Evolutionary conservation across 2,113 vertebrate species (phyloP).

Genomic region (Ginglymostoma cirratum): DNA sequence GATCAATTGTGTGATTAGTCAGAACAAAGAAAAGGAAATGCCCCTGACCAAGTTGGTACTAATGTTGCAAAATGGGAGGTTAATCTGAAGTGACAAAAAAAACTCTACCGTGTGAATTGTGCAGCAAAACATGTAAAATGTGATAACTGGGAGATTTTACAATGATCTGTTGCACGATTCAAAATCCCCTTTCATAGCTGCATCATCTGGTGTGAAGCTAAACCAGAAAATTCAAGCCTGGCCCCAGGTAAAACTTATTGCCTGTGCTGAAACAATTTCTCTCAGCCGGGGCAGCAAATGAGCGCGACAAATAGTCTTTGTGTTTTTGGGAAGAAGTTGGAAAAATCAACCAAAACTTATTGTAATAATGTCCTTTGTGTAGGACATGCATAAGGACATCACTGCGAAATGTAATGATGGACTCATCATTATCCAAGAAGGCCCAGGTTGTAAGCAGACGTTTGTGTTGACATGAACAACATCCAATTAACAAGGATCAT

Average conservation of each 20-base stretch:
- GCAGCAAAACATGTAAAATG: background rate
- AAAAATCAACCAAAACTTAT: background rate
- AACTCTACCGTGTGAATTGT: background rate
- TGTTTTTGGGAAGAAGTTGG: background rate
- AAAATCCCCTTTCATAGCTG: background rate
- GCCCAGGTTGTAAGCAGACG: background rate
- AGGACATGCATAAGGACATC: background rate
- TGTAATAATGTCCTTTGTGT: background rate
- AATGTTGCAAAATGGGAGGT: background rate
- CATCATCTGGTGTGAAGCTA: background rate
- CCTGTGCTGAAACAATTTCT: background rate
- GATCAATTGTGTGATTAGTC: slow-evolving; percentile 13
- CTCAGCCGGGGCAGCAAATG: background rate
- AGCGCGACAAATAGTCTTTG: background rate
- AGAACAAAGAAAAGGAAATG: background rate
- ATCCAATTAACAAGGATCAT: background rate
- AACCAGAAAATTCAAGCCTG: background rate
- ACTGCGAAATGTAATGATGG: background rate
- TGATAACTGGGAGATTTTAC: background rate
- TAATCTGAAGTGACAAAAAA: slow-evolving; percentile 7
- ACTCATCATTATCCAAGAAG: background rate
- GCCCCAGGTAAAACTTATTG: background rate
- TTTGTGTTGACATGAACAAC: background rate
- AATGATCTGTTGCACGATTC: background rate
- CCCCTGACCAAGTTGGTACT: background rate